A percentile compares a stretch with the other conserved stretches of the same genome.
Conservation (phyloP, 37 sponge, comb jelly and placozoan genomes). For the Cladorhizidae sp. region DNA sequence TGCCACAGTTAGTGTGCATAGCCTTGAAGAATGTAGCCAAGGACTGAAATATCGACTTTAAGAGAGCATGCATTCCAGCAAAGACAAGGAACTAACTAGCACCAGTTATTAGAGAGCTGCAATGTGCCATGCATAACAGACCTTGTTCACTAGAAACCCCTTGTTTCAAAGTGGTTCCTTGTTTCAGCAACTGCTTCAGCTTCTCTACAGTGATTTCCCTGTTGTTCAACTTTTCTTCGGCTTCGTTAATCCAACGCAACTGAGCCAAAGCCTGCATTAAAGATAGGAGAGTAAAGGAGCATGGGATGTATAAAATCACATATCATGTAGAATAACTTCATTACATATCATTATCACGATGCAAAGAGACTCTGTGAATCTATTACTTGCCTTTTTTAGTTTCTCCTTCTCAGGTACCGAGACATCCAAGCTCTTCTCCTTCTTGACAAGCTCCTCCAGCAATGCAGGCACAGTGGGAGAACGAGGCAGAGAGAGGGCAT, state of each 20-base stretch:
- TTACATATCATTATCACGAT: too few species aligned
- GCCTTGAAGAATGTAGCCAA: neutral
- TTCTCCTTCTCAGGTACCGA: constrained; percentile 32
- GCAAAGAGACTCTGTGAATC: too few species aligned
- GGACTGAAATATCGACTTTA: neutral
- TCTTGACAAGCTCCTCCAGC: constrained; percentile 31
- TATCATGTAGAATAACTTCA: too few species aligned
- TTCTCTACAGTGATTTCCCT: constrained; percentile 35
- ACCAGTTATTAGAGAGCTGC: too few species aligned
- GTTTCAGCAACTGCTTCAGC: constrained; percentile 27
- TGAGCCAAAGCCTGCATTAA: constrained; percentile 48
- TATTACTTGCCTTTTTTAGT: constrained; percentile 33
- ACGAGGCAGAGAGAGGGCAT: constrained; percentile 7
- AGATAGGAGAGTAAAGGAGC: too few species aligned
- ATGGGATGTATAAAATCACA: neutral
- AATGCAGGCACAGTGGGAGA: neutral
- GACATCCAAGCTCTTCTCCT: constrained; percentile 35
- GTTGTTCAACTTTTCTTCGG: constrained; percentile 33
- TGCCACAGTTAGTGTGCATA: too few species aligned
- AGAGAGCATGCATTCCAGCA: too few species aligned
- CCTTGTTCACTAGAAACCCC: neutral
- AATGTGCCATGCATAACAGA: neutral
- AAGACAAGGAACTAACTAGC: too few species aligned
- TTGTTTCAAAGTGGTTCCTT: constrained; percentile 28
- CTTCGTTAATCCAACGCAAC: constrained; percentile 36